Base-by-base conservation (phyloP, 2,113 vertebrate species). In the Sphaerodactylus townsendi region DNA sequence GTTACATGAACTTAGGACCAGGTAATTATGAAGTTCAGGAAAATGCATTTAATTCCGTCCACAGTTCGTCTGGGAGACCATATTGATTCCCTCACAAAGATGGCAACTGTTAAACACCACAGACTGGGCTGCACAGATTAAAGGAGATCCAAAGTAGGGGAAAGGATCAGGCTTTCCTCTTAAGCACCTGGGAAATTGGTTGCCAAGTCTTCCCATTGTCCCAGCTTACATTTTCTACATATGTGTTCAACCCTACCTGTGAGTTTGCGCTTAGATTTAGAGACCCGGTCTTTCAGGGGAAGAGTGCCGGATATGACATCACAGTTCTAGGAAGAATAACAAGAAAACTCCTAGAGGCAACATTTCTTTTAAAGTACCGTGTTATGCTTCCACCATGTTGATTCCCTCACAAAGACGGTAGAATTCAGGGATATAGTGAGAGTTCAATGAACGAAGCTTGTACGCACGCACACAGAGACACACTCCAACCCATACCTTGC, bases 401-500 rank as follows among this genome's bases (percentile, higher is more conserved):
- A n/a, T n/a, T n/a, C n/a, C n/a, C n/a, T n/a, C n/a, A n/a, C n/a
- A n/a, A n/a, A n/a, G n/a, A n/a, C n/a, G n/a, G n/a, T n/a, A n/a
- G n/a, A n/a, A n/a, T n/a, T n/a, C n/a, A n/a, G n/a, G n/a, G n/a
- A n/a, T 62, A 44, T 3, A n/a, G 28, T 39, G 73, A 17, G 0
- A 48, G 72, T 79, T 71, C 62, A 69, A 13, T 50, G 50, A 70
- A 30, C 33, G 44, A 25, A 62, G 13, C 53, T 48, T 19, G 21
- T 35, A 17, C 28, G 33, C 3, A 83, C 10, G 21, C 37, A 79
- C 81, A n/a, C n/a, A n/a, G n/a, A n/a, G n/a, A n/a, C n/a, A 10
- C 5, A 5, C 71, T 44, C 35, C 3, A 5, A 46, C 66, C 13
- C 0, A 19, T 83, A 96, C 96, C 95, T 94, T 82, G 1, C 46